Percentiles rank a stretch among this genome's conserved stretches.
phyloP scores from a whole-genome alignment of 2,888 invertebrate species.

The Campoplex capitator region DNA sequence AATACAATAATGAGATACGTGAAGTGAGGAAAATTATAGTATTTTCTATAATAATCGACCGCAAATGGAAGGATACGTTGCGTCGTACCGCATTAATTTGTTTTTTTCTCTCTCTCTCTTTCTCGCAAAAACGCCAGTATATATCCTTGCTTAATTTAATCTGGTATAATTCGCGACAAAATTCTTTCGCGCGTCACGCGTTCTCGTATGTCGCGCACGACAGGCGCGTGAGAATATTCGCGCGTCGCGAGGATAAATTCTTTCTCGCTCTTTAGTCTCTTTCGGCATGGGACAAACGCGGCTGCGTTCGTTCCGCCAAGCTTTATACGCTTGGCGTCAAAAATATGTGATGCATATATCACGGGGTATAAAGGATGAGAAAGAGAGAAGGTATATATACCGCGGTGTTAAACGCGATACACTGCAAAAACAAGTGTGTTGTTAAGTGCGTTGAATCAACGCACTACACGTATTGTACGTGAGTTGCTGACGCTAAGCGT shows the following conservation, averaged over 20 bases:
- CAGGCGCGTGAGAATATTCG: slow-evolving; percentile 11
- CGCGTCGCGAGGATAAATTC: neutral
- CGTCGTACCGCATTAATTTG: neutral
- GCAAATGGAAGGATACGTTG: neutral
- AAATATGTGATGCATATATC: slow-evolving; percentile 46
- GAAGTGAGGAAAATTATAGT: slow-evolving; percentile 1
- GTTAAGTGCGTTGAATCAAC: no score
- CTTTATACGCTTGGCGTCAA: slow-evolving; percentile 30
- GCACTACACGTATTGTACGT: no score
- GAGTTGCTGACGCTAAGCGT: no score
- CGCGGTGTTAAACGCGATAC: slow-evolving; percentile 40
- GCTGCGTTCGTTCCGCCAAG: neutral
- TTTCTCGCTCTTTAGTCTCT: slow-evolving; percentile 27
- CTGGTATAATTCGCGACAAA: slow-evolving; percentile 1
- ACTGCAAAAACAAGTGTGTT: no score
- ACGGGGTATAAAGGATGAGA: neutral
- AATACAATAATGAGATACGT: slow-evolving; percentile 1
- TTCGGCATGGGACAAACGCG: slow-evolving; percentile 26
- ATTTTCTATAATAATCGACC: slow-evolving; percentile 17
- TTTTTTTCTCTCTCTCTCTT: neutral
- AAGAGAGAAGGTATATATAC: neutral
- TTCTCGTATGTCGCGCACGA: slow-evolving; percentile 10
- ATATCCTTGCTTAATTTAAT: slow-evolving; percentile 5
- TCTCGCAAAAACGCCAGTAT: neutral
- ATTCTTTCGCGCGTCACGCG: slow-evolving; percentile 30